phyloP scores from a whole-genome alignment of 1,140 invertebrate species.

The Neodiprion pinetum region DNA sequence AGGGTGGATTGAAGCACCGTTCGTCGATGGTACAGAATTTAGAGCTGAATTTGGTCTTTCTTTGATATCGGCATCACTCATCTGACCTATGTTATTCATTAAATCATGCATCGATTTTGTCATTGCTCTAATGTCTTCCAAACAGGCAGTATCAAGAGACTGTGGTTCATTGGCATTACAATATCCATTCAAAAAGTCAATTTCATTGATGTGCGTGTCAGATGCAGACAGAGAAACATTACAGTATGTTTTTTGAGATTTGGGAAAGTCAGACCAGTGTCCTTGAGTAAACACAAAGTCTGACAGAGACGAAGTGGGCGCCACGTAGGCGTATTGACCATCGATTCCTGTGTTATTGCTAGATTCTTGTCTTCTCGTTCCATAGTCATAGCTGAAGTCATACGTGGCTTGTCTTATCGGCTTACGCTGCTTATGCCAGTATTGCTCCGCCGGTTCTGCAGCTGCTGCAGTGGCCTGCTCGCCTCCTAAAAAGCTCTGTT shows the following conservation, averaged over 20 bases:
- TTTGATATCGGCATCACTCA: constrained; percentile 11
- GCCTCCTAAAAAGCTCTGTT: constrained; percentile 62
- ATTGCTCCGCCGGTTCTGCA: constrained; percentile 54
- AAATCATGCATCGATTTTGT: constrained; percentile 40
- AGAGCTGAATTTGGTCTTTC: constrained; percentile 28
- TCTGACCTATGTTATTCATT: constrained; percentile 37
- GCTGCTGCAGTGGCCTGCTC: constrained; percentile 49
- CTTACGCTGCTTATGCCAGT: constrained; percentile 60
- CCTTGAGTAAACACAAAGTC: not conserved
- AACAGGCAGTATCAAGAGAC: constrained; percentile 38
- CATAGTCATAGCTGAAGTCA: constrained; percentile 49
- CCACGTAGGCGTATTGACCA: too few species aligned
- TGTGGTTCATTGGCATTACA: constrained; percentile 29
- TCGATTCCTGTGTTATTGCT: not conserved
- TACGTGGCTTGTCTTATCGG: constrained; percentile 56
- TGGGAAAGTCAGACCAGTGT: not conserved
- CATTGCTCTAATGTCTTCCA: constrained; percentile 37
- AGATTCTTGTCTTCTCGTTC: not conserved
- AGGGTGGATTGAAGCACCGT: constrained; percentile 40
- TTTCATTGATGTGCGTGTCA: constrained; percentile 25
- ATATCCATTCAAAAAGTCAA: constrained; percentile 33
- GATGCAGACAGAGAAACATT: not conserved
- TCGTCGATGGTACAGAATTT: constrained; percentile 34
- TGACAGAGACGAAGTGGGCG: not conserved
- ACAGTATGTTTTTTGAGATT: not conserved